Evolutionary conservation across 2,113 vertebrate species (phyloP), one percentile per base, ranked within the genome.

Genomic region (Jacana jacana): DNA sequence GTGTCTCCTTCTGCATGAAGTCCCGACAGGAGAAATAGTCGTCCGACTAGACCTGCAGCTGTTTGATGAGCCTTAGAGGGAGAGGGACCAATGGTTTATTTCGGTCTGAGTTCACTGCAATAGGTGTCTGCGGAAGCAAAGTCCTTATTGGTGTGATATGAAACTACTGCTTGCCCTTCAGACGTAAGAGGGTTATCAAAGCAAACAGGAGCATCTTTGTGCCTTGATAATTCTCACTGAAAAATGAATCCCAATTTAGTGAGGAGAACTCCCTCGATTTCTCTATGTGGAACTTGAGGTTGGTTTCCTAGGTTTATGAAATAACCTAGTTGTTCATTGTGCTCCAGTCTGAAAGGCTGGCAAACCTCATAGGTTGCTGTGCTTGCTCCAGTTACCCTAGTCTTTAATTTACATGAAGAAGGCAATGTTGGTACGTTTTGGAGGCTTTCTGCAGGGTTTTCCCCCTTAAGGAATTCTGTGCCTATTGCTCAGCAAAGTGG

Each of bases 11-110:
- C 98, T 99, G 72, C 99, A 99, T 2, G 99, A 99, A 95, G 99
- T 99, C 69, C 99, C 99, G n/a, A 99, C 99, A 0, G 99, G 99
- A 37, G 99, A 99, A 97, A 99, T 99, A 19, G 99, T 99, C 31
- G 99, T 99, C 95, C 98, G 99, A 66, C 97, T 99, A 91, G 99
- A 99, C 97, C 98, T 99, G 88, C 99, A 99, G 95, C 76, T 99
- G 65, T 99, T 99, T 6, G 99, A 99, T 64, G 99, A 99, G 85
- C 98, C 99, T 4, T 99, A 98, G 98, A 81, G 81, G 89, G 76
- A 86, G 33, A 23, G 63, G 69, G 76, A 78, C 85, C 60, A 8
- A 8, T 35, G 10, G 79, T 19, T 15, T 28, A 5, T 14, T 48
- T 65, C 11, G 44, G 54, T 66, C 81, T 18, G 89, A 86, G 86